These are phyloP conservation scores for Drosophila burlai DNA, from an alignment of 1,140 invertebrate genomes.

Conservation along the genomic window DNA sequence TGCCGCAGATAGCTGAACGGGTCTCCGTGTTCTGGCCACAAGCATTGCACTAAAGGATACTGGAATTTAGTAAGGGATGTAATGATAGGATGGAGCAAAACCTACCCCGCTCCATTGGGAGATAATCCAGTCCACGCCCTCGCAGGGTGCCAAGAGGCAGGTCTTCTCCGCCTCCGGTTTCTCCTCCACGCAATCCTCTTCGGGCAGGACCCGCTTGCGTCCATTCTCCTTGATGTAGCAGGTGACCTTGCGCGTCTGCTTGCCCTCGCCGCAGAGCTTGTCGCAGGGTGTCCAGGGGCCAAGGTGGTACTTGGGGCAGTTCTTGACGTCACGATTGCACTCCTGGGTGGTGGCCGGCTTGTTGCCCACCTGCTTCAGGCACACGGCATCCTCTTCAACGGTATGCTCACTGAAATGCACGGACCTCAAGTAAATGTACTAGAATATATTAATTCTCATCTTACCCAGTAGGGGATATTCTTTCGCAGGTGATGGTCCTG, in stretches of 20 bases:
- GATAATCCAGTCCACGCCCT: conserved; percentile 95
- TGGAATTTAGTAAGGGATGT: background rate
- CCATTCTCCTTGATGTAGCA: conserved; percentile 91
- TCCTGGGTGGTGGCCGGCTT: conserved; percentile 90
- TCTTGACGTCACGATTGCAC: conserved; percentile 90
- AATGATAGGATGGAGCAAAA: conserved; percentile 23
- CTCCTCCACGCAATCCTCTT: conserved; percentile 89
- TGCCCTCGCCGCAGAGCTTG: conserved; percentile 94
- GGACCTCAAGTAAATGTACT: background rate
- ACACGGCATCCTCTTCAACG: conserved; percentile 89
- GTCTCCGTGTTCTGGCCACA: conserved; percentile 92
- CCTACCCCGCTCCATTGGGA: conserved; percentile 96
- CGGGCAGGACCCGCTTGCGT: conserved; percentile 89
- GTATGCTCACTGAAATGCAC: conserved; percentile 48
- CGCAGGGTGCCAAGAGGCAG: conserved; percentile 93
- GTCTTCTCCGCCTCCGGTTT: conserved; percentile 89
- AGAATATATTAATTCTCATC: background rate
- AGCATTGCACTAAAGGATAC: conserved; percentile 88
- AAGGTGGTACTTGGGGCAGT: conserved; percentile 93
- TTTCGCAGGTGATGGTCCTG: conserved; percentile 91
- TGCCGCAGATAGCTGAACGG: conserved; percentile 90
- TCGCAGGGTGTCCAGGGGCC: conserved; percentile 96
- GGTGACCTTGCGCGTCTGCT: conserved; percentile 89
- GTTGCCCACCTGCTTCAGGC: conserved; percentile 88
- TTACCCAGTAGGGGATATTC: conserved; percentile 86